Percentiles rank a stretch among this genome's conserved stretches.
Evolutionary conservation across 2,113 vertebrate genomes (phyloP).

Genomic region (Sceloporus undulatus): DNA sequence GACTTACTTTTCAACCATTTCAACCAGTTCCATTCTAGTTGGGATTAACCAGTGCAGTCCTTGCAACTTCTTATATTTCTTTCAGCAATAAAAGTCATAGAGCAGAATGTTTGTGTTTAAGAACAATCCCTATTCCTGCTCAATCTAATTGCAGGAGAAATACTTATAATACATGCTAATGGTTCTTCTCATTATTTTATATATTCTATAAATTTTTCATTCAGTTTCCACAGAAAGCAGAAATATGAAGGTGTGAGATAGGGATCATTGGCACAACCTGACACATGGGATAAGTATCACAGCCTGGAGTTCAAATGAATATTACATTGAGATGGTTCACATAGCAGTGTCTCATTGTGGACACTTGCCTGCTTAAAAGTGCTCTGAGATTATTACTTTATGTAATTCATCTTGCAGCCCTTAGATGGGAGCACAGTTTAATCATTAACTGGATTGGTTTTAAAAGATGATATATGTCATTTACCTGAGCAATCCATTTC

Average conservation of each 20-base stretch:
- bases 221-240: conserved; percentile 37
- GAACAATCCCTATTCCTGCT: background rate
- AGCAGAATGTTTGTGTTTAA: background rate
- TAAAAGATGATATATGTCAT: conserved; percentile 30
- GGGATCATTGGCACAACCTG: background rate
- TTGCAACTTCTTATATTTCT: background rate
- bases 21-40: too few species aligned
- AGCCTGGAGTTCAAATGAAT: background rate
- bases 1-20: too few species aligned
- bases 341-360: background rate
- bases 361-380: conserved; percentile 15
- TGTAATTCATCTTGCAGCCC: conserved; percentile 11
- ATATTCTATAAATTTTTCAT: conserved; percentile 17
- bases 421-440: conserved; percentile 57
- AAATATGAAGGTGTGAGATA: background rate
- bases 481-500: background rate
- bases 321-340: background rate
- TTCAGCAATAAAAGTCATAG: background rate
- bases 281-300: rapidly evolving
- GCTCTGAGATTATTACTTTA: conserved; percentile 12
- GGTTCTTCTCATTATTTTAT: conserved; percentile 5
- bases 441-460: conserved; percentile 64
- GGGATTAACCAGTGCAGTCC: too few species aligned
- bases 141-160: conserved; percentile 30
- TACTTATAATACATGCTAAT: conserved; percentile 18